Evolutionary conservation across 2,113 vertebrate genomes (phyloP).

Genomic region (Oenanthe melanoleuca): DNA sequence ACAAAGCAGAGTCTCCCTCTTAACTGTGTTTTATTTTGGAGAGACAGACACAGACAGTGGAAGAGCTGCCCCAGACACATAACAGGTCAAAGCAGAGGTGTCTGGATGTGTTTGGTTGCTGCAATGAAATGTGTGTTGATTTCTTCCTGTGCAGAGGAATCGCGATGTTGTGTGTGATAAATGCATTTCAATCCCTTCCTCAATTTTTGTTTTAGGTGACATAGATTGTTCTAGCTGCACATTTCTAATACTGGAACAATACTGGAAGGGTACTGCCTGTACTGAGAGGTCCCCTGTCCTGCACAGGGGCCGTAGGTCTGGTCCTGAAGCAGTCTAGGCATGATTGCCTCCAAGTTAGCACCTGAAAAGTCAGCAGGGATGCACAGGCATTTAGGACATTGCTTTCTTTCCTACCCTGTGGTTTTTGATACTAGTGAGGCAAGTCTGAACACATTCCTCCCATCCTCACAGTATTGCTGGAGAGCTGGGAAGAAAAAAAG

Average conservation of each 20-base stretch:
- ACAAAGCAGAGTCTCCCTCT: background rate
- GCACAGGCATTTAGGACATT: background rate
- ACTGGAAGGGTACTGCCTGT: background rate
- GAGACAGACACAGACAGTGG: accelerated
- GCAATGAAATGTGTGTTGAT: background rate
- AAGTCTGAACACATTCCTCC: background rate
- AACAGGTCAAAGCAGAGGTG: accelerated
- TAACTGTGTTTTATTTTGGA: background rate
- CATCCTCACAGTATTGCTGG: background rate
- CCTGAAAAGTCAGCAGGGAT: background rate
- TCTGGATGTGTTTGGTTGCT: background rate
- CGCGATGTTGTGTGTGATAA: background rate
- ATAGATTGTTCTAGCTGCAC: accelerated
- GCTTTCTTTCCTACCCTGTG: background rate
- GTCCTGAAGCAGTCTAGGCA: background rate
- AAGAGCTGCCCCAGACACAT: background rate
- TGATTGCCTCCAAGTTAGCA: accelerated
- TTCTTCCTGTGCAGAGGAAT: background rate
- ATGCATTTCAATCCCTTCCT: background rate
- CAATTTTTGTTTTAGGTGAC: background rate
- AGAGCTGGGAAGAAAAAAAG: background rate
- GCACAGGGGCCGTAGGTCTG: accelerated
- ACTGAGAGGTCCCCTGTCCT: background rate
- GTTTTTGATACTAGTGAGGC: background rate
- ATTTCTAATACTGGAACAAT: background rate